Percentiles rank a stretch among this genome's conserved stretches.
Conservation (phyloP, 2,113 vertebrate species). For the Glaucomys volans region DNA sequence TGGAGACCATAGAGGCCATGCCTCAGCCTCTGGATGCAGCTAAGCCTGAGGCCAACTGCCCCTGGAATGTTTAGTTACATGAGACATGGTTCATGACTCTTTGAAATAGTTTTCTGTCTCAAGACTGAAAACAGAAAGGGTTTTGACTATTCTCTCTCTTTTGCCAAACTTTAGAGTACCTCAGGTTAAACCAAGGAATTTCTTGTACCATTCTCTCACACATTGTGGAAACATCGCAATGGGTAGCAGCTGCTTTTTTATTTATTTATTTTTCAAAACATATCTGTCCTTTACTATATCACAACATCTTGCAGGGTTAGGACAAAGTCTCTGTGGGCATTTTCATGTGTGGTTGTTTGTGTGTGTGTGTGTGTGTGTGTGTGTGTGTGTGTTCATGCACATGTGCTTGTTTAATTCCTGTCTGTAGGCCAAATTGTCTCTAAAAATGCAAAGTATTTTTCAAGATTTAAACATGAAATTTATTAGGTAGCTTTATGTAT, state of each 20-base stretch:
- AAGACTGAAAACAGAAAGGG: not conserved
- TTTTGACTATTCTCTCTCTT: not conserved
- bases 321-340: not conserved
- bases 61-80: not conserved
- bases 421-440: not conserved
- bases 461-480: slow-evolving; percentile 38
- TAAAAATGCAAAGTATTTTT: slow-evolving; percentile 19
- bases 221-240: not conserved
- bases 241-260: not conserved
- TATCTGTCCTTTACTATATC: not conserved
- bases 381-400: not conserved
- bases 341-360: not conserved
- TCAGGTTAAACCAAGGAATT: not conserved
- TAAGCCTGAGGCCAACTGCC: not conserved
- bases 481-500: not conserved
- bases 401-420: not conserved
- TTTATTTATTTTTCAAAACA: not conserved
- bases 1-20: not conserved
- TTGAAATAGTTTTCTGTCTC: not conserved
- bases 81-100: not conserved
- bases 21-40: not conserved
- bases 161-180: not conserved
- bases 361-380: not conserved
- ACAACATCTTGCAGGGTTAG: not conserved
- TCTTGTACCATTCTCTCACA: not conserved